phyloP scores from a whole-genome alignment of 2,888 invertebrate species.

The Hydrotaea diabolus region DNA sequence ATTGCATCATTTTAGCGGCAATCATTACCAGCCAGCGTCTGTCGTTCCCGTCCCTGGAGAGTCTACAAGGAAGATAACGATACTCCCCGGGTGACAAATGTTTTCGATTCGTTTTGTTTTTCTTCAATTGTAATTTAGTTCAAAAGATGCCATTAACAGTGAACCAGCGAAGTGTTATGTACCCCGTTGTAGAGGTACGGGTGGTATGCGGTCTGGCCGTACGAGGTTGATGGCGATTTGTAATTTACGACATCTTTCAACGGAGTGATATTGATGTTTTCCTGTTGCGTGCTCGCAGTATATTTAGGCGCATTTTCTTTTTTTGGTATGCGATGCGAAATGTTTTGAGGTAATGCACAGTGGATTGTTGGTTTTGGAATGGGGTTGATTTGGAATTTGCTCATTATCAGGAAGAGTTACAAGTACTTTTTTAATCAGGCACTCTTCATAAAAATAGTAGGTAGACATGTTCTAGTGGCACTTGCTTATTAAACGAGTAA shows the following conservation, averaged over 20 bases:
- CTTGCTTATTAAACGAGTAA: no score
- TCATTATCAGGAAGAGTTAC: no score
- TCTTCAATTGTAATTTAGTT: constrained; percentile 29
- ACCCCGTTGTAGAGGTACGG: constrained; percentile 17
- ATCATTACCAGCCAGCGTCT: not conserved
- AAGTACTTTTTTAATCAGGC: no score
- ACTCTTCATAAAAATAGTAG: no score
- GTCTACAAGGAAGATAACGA: not conserved
- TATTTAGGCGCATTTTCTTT: not conserved
- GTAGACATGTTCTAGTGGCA: no score
- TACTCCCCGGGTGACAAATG: constrained; percentile 24
- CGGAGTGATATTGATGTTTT: constrained; percentile 64
- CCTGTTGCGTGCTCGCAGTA: constrained; percentile 36
- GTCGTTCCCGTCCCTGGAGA: constrained; percentile 18
- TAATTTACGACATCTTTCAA: constrained; percentile 67
- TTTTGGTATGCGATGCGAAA: constrained; percentile 36
- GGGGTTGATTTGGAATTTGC: constrained; percentile 1
- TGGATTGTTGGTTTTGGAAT: not conserved
- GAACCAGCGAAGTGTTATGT: constrained; percentile 20
- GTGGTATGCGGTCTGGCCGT: constrained; percentile 5
- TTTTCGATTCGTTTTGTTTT: not conserved
- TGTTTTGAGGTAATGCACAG: constrained; percentile 9
- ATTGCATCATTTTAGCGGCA: constrained; percentile 11
- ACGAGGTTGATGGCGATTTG: constrained; percentile 56
- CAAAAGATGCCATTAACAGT: constrained; percentile 21